phyloP scores from a whole-genome alignment of 2,797 vertebrate species.

The Cossypha heuglini region DNA sequence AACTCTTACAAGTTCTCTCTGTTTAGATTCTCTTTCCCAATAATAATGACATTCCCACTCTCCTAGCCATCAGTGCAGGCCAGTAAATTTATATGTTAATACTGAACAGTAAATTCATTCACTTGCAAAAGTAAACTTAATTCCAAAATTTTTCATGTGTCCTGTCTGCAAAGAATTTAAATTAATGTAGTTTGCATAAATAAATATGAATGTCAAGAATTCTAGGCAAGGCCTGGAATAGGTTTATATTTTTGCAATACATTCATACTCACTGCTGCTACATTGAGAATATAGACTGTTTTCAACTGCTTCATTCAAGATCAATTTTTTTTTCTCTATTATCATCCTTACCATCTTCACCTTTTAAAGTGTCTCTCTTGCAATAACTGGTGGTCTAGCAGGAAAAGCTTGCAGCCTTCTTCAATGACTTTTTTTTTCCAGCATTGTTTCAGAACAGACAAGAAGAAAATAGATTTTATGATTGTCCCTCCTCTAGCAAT shows the following conservation, averaged over 20 bases:
- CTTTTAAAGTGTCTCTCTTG: not conserved
- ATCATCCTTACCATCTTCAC: not conserved
- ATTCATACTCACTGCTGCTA: not conserved
- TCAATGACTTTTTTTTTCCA: not conserved
- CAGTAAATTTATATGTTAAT: constrained; percentile 58
- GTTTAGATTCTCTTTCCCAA: not conserved
- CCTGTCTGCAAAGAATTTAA: constrained; percentile 50
- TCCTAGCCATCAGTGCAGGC: not conserved
- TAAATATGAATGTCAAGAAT: constrained; percentile 50
- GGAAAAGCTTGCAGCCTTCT: not conserved
- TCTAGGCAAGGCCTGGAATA: not conserved
- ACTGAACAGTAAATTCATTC: constrained; percentile 35
- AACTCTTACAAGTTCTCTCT: not conserved
- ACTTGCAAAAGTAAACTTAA: constrained; percentile 55
- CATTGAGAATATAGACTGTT: not conserved
- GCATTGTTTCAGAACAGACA: not conserved
- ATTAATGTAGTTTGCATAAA: constrained; percentile 55
- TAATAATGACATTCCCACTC: not conserved
- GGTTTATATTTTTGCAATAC: constrained; percentile 1
- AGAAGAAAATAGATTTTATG: not conserved
- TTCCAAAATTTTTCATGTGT: constrained; percentile 19
- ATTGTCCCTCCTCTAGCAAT: not conserved
- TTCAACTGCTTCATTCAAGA: not conserved
- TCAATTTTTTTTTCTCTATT: not conserved
- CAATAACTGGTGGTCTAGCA: not conserved